Evolutionary conservation across 2,113 vertebrate species (phyloP).

Genomic region (Notothenia coriiceps): DNA sequence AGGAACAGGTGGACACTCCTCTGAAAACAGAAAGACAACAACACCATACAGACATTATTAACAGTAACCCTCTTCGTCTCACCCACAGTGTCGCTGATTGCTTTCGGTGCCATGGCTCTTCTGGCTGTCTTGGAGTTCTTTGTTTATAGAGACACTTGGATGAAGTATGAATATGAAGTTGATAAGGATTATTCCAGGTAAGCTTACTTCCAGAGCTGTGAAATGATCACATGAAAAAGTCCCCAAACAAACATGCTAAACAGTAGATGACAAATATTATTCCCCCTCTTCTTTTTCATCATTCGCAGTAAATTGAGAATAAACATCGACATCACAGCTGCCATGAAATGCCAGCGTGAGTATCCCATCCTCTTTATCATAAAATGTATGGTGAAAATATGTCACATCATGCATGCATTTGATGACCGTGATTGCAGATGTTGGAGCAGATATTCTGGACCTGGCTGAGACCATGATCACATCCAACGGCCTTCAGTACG

Average conservation of each 20-base stretch:
- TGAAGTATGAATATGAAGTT: constrained; percentile 97
- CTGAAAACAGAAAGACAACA: neutral
- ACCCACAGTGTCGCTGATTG: constrained; percentile 91
- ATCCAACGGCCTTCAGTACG: constrained; percentile 92
- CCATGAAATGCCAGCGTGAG: constrained; percentile 99
- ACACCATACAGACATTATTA: neutral
- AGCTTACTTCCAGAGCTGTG: neutral
- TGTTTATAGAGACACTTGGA: constrained; percentile 96
- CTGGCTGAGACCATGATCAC: constrained; percentile 98
- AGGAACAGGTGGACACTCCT: constrained; percentile 88
- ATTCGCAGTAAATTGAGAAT: constrained; percentile 93
- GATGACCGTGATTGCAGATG: constrained; percentile 80
- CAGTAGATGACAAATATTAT: neutral
- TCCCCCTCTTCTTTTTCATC: constrained; percentile 33
- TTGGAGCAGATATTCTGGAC: constrained; percentile 96
- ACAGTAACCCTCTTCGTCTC: constrained; percentile 14
- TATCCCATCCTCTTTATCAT: constrained; percentile 51
- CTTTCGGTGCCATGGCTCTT: constrained; percentile 92
- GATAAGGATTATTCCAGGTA: constrained; percentile 98
- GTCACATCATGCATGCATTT: neutral
- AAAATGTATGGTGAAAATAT: neutral
- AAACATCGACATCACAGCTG: constrained; percentile 97
- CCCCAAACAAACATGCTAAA: neutral
- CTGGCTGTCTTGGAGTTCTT: constrained; percentile 95
- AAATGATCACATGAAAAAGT: neutral